Base-by-base conservation (phyloP, 2,888 invertebrate species). In the Siphonodentalium dalli region DNA sequence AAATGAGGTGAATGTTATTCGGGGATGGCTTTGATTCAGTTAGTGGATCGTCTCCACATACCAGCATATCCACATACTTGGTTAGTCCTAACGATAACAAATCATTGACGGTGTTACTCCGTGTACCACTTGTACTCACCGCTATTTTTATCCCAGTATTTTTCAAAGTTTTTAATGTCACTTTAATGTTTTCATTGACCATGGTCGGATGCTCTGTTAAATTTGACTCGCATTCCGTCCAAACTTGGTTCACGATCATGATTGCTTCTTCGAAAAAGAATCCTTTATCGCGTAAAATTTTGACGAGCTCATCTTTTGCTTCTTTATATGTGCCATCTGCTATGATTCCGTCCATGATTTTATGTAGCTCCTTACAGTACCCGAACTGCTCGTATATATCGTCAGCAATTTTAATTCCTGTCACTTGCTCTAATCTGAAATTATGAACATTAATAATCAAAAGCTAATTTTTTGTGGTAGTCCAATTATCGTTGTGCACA, bases 1-100 rank as follows among this genome's bases (percentile, higher is more conserved):
- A 80, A 34, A 81, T 79, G 18, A 71, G 59, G 13, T 72, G 58
- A 2, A 79, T 78, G 56, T 82, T 82, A 54, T 77, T 71, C 1
- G 81, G 75, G 44, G 74, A 68, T 1, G 83, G 82, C 58, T 82
- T 83, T 3, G 82, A 78, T 53, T 69, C 47, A 0, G 76, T 68
- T 38, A 72, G 72, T 4, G 71, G 71, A 50, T 84, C 84, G 63
- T 84, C 84, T 0, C 83, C 83, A 65, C 84, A 84, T 3, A 84
- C 79, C 53, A 84, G 68, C 61, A 80, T 74, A 63, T 84, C 84
- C 0, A 83, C 65, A 63, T 73, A 73, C 43, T 75, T 63, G 31
- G 67, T 54, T 13, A 75, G 56, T 5, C 66, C 74, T 6, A 74
- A 40, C 5, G 55, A 49, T 35, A 62, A 58, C 38, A 78, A 60